Evolutionary conservation across 2,888 invertebrate genomes (phyloP), one percentile per base, ranked within the genome.

Genomic region (Zaprionus bogoriensis): DNA sequence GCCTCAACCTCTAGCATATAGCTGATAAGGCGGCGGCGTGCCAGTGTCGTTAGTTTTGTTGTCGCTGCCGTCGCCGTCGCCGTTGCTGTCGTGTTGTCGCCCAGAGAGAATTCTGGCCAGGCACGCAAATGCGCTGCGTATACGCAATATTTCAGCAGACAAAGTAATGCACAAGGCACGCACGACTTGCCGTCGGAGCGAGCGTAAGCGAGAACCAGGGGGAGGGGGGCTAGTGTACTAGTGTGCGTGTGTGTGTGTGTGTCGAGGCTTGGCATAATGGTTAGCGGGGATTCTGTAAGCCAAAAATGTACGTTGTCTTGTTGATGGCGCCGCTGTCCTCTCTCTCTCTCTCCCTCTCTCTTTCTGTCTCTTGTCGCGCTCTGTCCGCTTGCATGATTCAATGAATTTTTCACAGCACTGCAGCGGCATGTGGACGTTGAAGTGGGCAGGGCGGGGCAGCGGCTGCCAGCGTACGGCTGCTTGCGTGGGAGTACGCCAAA

Each of bases 91-190:
- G 60, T 57, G 58, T 44, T 64, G 69, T 64, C 72, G 66, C 59
- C 55, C 57, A 38, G 61, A 60, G 61, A 60, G 52, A 57, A 60
- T 59, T 55, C 44, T 36, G 60, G n/a, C 27, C 52, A 46, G 45
- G 74, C 68, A 54, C 76, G 73, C 67, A 77, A 74, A 74, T 71
- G 50, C 70, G 61, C 46, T 86, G 74, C 87, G 80, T 86, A 80
- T 86, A 81, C 80, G 87, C 81, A 81, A 86, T 81, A 81, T 81
- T 79, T 81, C 71, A 77, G 51, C 48, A 62, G 62, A 62, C 62
- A 59, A 77, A 68, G 62, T 76, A 83, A 77, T 66, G 84, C 84
- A 76, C 53, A 66, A 60, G 64, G 66, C 81, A 73, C 70, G 67
- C 60, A 59, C 63, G 28, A 42, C 30, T 9, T 12, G 4, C 10